Percentiles rank a stretch among this genome's conserved stretches.
Conservation (phyloP, 2,113 vertebrate species). For the Forbesichthys papilliferus region DNA sequence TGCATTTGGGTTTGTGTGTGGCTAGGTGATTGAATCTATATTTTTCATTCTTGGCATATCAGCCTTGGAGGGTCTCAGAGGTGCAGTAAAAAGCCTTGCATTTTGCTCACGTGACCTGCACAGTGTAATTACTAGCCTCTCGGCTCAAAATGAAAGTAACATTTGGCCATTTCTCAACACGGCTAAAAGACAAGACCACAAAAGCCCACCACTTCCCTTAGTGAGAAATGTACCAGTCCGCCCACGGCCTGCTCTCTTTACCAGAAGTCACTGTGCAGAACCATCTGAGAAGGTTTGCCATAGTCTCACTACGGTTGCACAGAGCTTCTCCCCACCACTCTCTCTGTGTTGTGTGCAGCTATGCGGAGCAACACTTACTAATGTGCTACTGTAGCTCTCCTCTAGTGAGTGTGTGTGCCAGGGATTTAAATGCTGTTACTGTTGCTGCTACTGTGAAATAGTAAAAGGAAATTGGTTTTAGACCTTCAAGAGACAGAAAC, state of each 20-base stretch:
- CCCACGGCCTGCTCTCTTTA: slow-evolving; percentile 62
- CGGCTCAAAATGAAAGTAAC: slow-evolving; percentile 58
- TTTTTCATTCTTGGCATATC: slow-evolving; percentile 67
- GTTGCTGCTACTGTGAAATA: too few species aligned
- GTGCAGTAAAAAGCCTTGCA: slow-evolving; percentile 59
- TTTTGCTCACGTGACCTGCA: slow-evolving; percentile 48
- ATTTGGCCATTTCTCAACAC: slow-evolving; percentile 65
- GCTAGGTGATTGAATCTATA: slow-evolving; percentile 38
- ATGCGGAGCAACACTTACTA: neutral
- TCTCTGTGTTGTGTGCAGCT: slow-evolving; percentile 24
- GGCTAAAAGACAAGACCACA: slow-evolving; percentile 58
- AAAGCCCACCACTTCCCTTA: slow-evolving; percentile 70
- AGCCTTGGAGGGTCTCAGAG: slow-evolving; percentile 52
- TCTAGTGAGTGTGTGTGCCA: neutral
- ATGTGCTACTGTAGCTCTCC: neutral
- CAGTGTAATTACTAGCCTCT: slow-evolving; percentile 55
- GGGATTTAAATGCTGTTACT: neutral
- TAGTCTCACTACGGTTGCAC: slow-evolving; percentile 20
- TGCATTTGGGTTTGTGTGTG: neutral
- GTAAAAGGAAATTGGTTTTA: neutral
- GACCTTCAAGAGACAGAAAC: neutral
- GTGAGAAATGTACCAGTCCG: slow-evolving; percentile 66
- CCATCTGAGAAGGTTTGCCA: slow-evolving; percentile 55
- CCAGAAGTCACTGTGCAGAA: slow-evolving; percentile 60
- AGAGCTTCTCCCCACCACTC: slow-evolving; percentile 17